phyloP scores from a whole-genome alignment of 92 coral and sea anemone genomes.

The Montipora capitata region DNA sequence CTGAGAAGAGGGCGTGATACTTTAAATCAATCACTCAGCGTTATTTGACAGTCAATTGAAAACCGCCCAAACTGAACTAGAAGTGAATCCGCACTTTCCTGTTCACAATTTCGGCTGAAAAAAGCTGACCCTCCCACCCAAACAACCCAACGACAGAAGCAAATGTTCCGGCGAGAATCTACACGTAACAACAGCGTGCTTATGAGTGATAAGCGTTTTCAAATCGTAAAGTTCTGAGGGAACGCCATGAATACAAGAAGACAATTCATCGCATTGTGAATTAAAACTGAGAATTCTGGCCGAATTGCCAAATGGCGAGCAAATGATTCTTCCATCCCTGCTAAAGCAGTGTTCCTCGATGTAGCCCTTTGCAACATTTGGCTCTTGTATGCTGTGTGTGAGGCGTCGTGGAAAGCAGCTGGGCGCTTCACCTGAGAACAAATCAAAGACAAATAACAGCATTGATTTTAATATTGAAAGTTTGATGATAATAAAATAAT shows the following conservation, averaged over 20 bases:
- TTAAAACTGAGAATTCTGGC: slow-evolving; percentile 86
- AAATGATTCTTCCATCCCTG: slow-evolving; percentile 90
- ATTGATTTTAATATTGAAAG: too few species aligned
- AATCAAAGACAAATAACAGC: too few species aligned
- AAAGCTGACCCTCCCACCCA: slow-evolving; percentile 92
- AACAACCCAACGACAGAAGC: slow-evolving; percentile 88
- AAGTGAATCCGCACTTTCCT: too few species aligned
- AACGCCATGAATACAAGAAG: slow-evolving; percentile 61
- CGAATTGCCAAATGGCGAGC: slow-evolving; percentile 97
- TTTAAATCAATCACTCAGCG: too few species aligned
- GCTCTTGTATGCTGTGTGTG: slow-evolving; percentile 88
- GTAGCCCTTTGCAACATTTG: slow-evolving; percentile 85
- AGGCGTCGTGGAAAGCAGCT: slow-evolving; percentile 66
- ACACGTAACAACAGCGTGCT: slow-evolving; percentile 87
- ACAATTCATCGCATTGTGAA: slow-evolving; percentile 84
- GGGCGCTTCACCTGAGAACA: too few species aligned
- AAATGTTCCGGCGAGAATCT: slow-evolving; percentile 95
- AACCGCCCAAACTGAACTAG: too few species aligned
- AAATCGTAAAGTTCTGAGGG: slow-evolving; percentile 83
- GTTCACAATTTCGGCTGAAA: slow-evolving; percentile 82
- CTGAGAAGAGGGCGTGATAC: too few species aligned
- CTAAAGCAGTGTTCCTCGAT: slow-evolving; percentile 96
- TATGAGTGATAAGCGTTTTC: slow-evolving; percentile 85
- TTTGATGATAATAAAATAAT: too few species aligned
- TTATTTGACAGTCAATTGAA: too few species aligned